phyloP scores from a whole-genome alignment of 2,113 vertebrate genomes.

The Hemichromis elongatus region DNA sequence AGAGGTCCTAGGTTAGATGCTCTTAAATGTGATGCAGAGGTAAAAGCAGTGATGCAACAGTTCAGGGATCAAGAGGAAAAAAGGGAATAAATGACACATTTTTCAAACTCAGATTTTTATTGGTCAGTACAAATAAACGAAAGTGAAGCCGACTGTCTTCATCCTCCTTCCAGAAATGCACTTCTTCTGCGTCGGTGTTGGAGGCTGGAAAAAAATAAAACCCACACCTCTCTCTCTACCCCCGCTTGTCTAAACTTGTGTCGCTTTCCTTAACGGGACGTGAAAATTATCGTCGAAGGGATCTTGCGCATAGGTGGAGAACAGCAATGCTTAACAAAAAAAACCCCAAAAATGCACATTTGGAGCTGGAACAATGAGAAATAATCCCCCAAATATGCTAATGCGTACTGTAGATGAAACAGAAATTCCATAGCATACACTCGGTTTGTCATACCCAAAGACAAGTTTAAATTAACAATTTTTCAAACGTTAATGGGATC shows the following conservation, averaged over 20 bases:
- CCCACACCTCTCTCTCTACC: background rate
- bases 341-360: constrained; percentile 17
- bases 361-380: constrained; percentile 16
- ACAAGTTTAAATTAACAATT: constrained; percentile 14
- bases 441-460: background rate
- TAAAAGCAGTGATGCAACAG: background rate
- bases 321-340: constrained; percentile 4
- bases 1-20: background rate
- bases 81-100: constrained; percentile 18
- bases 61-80: background rate
- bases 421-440: constrained; percentile 14
- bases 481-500: constrained; percentile 1
- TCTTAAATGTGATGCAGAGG: background rate
- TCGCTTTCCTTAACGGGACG: constrained; percentile 23
- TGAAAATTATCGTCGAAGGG: constrained; percentile 4
- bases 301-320: constrained; percentile 7
- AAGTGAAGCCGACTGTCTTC: constrained; percentile 57
- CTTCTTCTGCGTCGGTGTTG: constrained; percentile 31
- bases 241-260: background rate
- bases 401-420: constrained; percentile 1
- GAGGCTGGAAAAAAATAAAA: constrained; percentile 12
- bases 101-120: constrained; percentile 76
- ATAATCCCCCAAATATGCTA: background rate
- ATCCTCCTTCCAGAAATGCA: constrained; percentile 44
- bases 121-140: constrained; percentile 72